Conservation (phyloP, 2,888 invertebrate species). For the Drosophila multiciliata region DNA sequence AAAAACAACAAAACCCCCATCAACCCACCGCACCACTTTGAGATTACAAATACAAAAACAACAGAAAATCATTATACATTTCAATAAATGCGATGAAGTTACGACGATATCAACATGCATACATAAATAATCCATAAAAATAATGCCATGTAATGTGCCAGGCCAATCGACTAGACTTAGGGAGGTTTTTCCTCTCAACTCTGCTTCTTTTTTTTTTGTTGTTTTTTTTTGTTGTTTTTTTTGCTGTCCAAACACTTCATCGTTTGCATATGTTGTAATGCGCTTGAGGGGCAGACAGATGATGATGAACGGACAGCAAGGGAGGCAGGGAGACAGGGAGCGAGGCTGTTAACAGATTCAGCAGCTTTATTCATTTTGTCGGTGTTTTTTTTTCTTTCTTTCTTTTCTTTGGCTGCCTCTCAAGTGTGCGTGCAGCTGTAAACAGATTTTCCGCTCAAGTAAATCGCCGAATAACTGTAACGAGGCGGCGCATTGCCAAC, state of each 20-base stretch:
- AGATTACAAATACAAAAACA: neutral
- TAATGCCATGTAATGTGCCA: slow-evolving; percentile 71
- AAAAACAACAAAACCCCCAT: neutral
- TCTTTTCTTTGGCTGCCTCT: slow-evolving; percentile 46
- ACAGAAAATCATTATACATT: slow-evolving; percentile 30
- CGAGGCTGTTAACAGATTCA: slow-evolving; percentile 13
- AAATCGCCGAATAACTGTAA: slow-evolving; percentile 77
- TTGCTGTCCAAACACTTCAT: slow-evolving; percentile 48
- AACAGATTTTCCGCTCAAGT: slow-evolving; percentile 80
- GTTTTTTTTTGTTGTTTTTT: slow-evolving; percentile 35
- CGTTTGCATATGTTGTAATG: slow-evolving; percentile 53
- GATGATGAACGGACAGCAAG: slow-evolving; percentile 4
- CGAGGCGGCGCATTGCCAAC: slow-evolving; percentile 56
- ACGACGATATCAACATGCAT: slow-evolving; percentile 59
- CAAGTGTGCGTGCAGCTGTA: slow-evolving; percentile 80
- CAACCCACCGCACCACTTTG: neutral
- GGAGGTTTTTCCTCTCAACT: slow-evolving; percentile 20
- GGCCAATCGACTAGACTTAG: slow-evolving; percentile 44
- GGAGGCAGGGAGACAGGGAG: neutral
- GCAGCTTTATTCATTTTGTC: slow-evolving; percentile 27
- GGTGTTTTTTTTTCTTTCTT: slow-evolving; percentile 6
- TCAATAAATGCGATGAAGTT: slow-evolving; percentile 67
- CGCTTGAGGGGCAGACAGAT: slow-evolving; percentile 19
- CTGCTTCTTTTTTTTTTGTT: neutral
- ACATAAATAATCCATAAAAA: slow-evolving; percentile 74